Evolutionary conservation across 2,113 vertebrate genomes (phyloP), one percentile per base, ranked within the genome.

Genomic region (Grus americana): DNA sequence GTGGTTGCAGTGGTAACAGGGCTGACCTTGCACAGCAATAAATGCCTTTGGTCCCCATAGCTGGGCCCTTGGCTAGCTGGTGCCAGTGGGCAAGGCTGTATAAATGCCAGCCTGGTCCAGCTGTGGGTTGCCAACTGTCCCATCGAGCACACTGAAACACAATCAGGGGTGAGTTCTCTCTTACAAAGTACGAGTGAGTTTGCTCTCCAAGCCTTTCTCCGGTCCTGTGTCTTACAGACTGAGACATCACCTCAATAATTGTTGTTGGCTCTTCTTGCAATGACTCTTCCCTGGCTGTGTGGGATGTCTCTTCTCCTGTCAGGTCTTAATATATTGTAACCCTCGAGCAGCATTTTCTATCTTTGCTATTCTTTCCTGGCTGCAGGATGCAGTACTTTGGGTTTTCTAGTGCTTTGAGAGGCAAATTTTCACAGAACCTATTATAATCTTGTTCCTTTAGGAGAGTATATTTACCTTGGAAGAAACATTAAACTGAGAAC

Each of bases 191-290:
- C 0, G 1, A 85, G 70, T 6, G 19, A 44, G 73, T 18, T 90
- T 0, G 2, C 40, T 79, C 38, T 85, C 87, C 66, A 73, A 80
- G 95, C 54, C 92, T 89, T 94, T 88, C 70, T 92, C 42, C 84
- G 55, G 81, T 57, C n/a, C 71, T 85, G 9, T 30, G 14, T 72
- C 78, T 70, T 84, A 61, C 83, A 88, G 89, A 85, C 84, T 52
- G 88, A 95, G 93, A 95, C 94, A 95, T 95, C 89, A 93, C 94
- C 93, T 96, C 96, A 96, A 81, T 90, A 90, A 95, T 76, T 95
- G 96, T 90, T 97, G 87, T 97, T 96, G 96, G 95, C 93, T 96
- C 84, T 90, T 91, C 80, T 87, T 70, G 70, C 78, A 65, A 8
- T 94, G 90, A 96, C 81, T 93, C 71, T 94, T 88, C 74, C 17